Conservation (phyloP, 1,140 invertebrate species). For the Dinoponera quadriceps region DNA sequence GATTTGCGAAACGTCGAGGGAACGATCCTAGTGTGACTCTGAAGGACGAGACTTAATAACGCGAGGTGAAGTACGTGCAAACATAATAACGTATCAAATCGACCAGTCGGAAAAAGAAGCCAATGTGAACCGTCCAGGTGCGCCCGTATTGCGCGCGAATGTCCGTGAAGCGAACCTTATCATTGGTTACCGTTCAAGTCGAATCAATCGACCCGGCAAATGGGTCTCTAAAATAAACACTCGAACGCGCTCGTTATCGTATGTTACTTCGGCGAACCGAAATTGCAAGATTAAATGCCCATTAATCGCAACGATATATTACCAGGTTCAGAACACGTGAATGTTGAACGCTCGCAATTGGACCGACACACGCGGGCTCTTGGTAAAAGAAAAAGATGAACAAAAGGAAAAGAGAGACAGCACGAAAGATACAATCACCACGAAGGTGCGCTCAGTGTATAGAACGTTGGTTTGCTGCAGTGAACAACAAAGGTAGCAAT, state of each 20-base stretch:
- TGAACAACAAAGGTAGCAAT: slow-evolving; percentile 52
- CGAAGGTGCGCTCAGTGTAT: slow-evolving; percentile 25
- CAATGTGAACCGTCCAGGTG: slow-evolving; percentile 77
- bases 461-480: background rate
- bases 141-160: slow-evolving; percentile 30
- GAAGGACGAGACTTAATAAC: slow-evolving; percentile 57
- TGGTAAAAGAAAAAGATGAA: background rate
- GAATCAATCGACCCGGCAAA: slow-evolving; percentile 66
- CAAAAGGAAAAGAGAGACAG: slow-evolving; percentile 8
- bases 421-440: slow-evolving; percentile 17
- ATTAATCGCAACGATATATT: slow-evolving; percentile 22
- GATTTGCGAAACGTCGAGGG: slow-evolving; percentile 2
- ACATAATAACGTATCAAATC: slow-evolving; percentile 72
- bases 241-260: slow-evolving; percentile 63
- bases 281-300: slow-evolving; percentile 51
- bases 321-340: background rate
- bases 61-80: slow-evolving; percentile 59
- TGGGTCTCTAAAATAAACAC: slow-evolving; percentile 48
- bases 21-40: background rate
- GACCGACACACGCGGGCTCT: background rate
- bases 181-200: slow-evolving; percentile 66
- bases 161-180: slow-evolving; percentile 64
- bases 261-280: slow-evolving; percentile 47
- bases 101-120: slow-evolving; percentile 67
- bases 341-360: slow-evolving; percentile 10